These are phyloP conservation scores for Penaeus indicus DNA, from an alignment of 1,140 invertebrate species.

Conservation along the genomic window DNA sequence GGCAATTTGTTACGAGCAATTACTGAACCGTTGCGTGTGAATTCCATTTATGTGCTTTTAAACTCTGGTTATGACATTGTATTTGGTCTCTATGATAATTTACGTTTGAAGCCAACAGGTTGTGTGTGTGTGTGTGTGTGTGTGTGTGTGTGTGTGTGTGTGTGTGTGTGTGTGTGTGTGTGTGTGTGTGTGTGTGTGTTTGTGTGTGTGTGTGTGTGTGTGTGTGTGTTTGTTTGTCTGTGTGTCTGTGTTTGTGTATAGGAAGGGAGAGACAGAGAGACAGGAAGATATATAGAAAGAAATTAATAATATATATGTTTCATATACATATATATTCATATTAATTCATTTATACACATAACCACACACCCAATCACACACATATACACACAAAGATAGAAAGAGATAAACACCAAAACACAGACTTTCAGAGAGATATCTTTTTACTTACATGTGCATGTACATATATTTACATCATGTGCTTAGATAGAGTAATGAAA, in stretches of 20 bases:
- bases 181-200: not conserved
- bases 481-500: not conserved
- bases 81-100: too few species aligned
- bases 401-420: not conserved
- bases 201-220: not conserved
- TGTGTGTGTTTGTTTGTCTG: not conserved
- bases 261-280: too few species aligned
- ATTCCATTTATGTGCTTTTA: too few species aligned
- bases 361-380: not conserved
- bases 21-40: too few species aligned
- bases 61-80: too few species aligned
- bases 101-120: too few species aligned
- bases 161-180: not conserved
- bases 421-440: not conserved
- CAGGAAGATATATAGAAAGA: too few species aligned
- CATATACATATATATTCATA: not conserved
- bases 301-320: not conserved
- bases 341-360: not conserved
- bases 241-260: not conserved
- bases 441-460: not conserved
- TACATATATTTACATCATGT: conserved; percentile 16
- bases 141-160: not conserved
- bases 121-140: not conserved
- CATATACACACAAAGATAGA: not conserved
- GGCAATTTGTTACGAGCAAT: too few species aligned